Conservation (phyloP, 37 sponge, comb jelly and placozoan genomes). For the Theonella swinhoei region DNA sequence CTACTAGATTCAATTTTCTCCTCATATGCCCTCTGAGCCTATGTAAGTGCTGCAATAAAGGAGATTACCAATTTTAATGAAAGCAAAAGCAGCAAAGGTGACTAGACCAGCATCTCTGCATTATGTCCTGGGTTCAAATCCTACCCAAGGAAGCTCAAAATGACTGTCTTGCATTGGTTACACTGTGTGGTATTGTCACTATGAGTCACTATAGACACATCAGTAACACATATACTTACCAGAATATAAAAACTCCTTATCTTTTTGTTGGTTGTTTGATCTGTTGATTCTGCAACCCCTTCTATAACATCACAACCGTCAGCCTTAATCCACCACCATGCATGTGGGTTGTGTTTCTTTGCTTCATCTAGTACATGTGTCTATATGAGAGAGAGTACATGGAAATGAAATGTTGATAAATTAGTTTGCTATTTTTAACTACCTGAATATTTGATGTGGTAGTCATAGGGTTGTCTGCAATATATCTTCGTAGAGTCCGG, state of each 20-base stretch:
- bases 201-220: no score
- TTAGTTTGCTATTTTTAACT: not conserved
- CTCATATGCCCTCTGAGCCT: slow-evolving; percentile 4
- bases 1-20: slow-evolving; percentile 5
- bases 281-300: slow-evolving; percentile 29
- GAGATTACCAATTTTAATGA: no score
- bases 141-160: no score
- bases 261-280: no score
- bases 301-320: slow-evolving; percentile 22
- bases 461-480: not conserved
- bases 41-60: slow-evolving; percentile 12
- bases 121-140: no score
- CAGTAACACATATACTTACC: no score
- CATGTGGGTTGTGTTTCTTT: not conserved
- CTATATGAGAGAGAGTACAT: not conserved
- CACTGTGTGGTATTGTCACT: no score
- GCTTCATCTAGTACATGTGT: not conserved
- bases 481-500: slow-evolving; percentile 20
- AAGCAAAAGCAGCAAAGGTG: no score
- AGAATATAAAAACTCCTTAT: no score
- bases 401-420: not conserved
- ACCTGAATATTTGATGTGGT: slow-evolving; percentile 1
- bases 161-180: no score
- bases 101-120: no score
- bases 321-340: slow-evolving; percentile 25